Base-by-base conservation (phyloP, 2,888 invertebrate species). In the Clitarchus hookeri region DNA sequence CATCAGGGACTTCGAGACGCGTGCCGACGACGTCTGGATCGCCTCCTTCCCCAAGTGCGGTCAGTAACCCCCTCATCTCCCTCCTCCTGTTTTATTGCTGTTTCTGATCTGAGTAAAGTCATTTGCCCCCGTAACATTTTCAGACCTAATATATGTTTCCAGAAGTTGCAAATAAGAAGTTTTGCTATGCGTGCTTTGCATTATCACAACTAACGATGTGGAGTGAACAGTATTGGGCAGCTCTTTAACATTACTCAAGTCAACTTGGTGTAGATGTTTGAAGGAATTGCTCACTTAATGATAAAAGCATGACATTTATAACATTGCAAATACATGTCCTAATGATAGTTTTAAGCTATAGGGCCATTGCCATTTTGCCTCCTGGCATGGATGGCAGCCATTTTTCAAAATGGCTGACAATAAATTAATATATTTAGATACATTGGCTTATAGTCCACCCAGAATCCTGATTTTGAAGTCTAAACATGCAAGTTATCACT, bases 1-100 rank as follows among this genome's bases (percentile, higher is more conserved):
- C 84, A 89, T 91, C 53, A 87, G 89, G n/a, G 88, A 90, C 79
- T 91, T 91, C 87, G 87, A 90, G 84, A 90, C 91, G 4, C 87
- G 90, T 11, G 89, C 89, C 13, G 91, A 91, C 85, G 91, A 91
- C 86, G 88, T 90, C 16, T 91, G 91, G 91, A 89, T 91, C 77
- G 89, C 90, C 19, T 90, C 91, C 12, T 91, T 90, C 85, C 91
- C 91, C 0, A 91, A 91, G 88, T 91, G 90, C 86, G 91, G 91
- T 91, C 87, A 89, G 89, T 44, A n/a, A n/a, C n/a, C n/a, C n/a
- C n/a, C n/a, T n/a, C n/a, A n/a, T n/a, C n/a, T 44, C 23, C 77
- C n/a, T n/a, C n/a, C n/a, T n/a, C n/a, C n/a, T n/a, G n/a, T n/a
- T n/a, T n/a, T n/a, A n/a, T n/a, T n/a, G n/a, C n/a, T n/a, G n/a